Evolutionary conservation across 2,113 vertebrate genomes (phyloP), one percentile per base, ranked within the genome.

Genomic region (Mugil cephalus): DNA sequence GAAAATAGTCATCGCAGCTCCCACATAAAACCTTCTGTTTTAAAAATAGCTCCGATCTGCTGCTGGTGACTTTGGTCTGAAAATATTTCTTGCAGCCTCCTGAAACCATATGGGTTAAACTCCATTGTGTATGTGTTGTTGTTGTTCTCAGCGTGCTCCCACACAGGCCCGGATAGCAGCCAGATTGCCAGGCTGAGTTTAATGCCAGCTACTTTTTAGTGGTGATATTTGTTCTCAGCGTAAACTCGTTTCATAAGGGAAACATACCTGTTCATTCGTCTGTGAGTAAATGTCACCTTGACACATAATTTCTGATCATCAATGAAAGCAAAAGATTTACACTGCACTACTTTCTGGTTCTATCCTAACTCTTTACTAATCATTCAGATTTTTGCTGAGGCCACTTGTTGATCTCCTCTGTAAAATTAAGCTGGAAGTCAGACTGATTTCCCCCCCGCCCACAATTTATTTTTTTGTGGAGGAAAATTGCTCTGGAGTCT

Each of bases 61-160:
- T 42, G 21, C 18, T 19, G n/a, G 17, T 73, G 59, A 61, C 73
- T 80, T 62, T 30, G 38, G 63, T 66, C 40, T 51, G n/a, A 45
- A 73, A 60, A 50, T 17, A 63, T 67, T 56, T 63, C 15, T 64
- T 51, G 17, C 50, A 45, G 38, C 39, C 59, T 62, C 47, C 36
- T 51, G 54, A 50, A 60, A 73, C 19, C 83, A 81, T 85, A 73
- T 63, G 63, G 63, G 38, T 76, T 52, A 1, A 52, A 36, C 67
- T 76, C 67, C 67, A 53, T 80, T 74, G 82, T 85, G 67, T 70
- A 11, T n/a, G 47, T 65, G 73, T 71, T 77, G 76, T 83, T 76
- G 75, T 46, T 74, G 65, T 69, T 63, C 61, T 82, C 75, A 72
- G 74, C 11, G n/a, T 62, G 79, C 72, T 82, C 71, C 77, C 72